Base-by-base conservation (phyloP, 2,113 vertebrate genomes). In the Puntigrus tetrazona region DNA sequence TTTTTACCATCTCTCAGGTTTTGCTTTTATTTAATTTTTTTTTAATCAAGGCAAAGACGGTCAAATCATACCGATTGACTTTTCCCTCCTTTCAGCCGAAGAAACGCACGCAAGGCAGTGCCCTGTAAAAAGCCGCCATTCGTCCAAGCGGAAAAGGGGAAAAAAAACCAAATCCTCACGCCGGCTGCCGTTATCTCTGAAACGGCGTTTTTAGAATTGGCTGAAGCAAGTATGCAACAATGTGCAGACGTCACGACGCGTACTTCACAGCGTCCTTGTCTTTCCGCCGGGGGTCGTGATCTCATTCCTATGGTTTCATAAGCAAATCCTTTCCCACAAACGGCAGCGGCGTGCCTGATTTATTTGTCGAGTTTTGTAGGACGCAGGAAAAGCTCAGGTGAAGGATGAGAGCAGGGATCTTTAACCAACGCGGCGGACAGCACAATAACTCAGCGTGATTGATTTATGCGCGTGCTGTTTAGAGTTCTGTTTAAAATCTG, bases 361-460 rank as follows among this genome's bases (percentile, higher is more conserved):
- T 89, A 85, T 91, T 90, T 43, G 78, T 86, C 90, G 92, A 89
- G 91, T 92, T 93, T 91, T 91, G 89, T 59, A 83, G 81, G 86
- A 87, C 87, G 86, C 81, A 89, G 90, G 65, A 41, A 82, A 86
- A 91, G 78, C 84, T 87, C 74, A 90, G 86, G 85, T 92, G 91
- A 91, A 72, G 86, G 88, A 93, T 90, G 91, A 89, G 63, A 59
- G 67, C 79, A 55, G 85, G 87, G 78, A 75, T 85, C 89, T 90
- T 88, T 89, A 83, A 85, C 82, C 85, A 89, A 86, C 73, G 84
- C 81, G 10, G 61, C 77, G 29, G 86, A 85, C 90, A 92, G 90
- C 85, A 81, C 85, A 87, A 92, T 92, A 91, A 84, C 88, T 93
- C 91, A 92, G 88, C 34, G 86, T 91, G 91, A 93, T 92, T 86